Evolutionary conservation across 2,113 vertebrate genomes (phyloP).

Genomic region (Turnix velox): DNA sequence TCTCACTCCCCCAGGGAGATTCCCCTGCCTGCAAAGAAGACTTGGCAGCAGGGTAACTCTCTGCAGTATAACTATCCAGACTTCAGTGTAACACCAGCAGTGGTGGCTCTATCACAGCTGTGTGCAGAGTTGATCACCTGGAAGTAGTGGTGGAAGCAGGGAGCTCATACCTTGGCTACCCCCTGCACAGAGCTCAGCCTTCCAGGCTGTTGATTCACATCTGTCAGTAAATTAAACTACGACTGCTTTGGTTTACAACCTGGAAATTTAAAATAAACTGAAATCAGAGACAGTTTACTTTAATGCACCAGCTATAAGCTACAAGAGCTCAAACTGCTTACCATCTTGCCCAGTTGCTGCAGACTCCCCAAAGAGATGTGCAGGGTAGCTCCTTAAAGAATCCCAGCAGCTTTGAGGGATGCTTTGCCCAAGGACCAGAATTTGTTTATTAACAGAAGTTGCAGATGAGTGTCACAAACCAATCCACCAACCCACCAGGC

Average conservation of each 20-base stretch:
- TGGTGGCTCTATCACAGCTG: neutral
- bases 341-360: accelerated
- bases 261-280: neutral
- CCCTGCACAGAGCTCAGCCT: neutral
- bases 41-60: neutral
- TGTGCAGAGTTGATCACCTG: neutral
- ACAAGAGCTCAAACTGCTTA: neutral
- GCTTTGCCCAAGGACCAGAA: neutral
- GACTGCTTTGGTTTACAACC: neutral
- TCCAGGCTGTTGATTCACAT: neutral
- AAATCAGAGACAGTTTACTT: neutral
- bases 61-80: neutral
- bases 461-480: accelerated
- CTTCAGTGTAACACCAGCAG: accelerated
- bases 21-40: neutral
- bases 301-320: neutral
- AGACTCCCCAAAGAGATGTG: neutral
- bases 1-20: no score
- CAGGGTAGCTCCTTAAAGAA: neutral
- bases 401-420: neutral
- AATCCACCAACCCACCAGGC: no score
- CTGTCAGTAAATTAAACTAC: neutral
- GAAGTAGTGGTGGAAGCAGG: neutral
- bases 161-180: neutral
- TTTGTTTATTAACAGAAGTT: neutral